Conservation (phyloP, 2,113 vertebrate species). For the Sarotherodon lohbergeri region DNA sequence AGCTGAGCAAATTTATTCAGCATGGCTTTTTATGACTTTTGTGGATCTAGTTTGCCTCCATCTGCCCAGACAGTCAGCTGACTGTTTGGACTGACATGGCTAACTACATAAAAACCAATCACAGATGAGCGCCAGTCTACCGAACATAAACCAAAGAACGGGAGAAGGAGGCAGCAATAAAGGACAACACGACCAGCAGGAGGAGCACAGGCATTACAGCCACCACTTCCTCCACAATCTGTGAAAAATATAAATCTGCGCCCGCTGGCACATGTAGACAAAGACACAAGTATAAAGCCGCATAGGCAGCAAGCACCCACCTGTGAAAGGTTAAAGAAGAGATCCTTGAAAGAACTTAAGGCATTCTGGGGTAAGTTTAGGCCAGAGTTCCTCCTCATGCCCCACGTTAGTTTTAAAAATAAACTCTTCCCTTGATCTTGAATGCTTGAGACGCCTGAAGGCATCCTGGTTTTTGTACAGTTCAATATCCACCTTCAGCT, state of each 20-base stretch:
- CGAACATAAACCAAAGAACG: not conserved
- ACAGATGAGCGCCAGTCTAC: not conserved
- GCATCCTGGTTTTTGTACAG: not conserved
- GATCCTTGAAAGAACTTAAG: not conserved
- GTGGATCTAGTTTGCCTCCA: not conserved
- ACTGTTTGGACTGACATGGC: not conserved
- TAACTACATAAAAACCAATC: not conserved
- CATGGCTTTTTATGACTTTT: not conserved
- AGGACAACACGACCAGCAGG: conserved; percentile 33
- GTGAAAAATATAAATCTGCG: not conserved
- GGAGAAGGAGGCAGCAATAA: not conserved
- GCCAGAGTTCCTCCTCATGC: not conserved
- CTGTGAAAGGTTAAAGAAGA: conserved; percentile 5
- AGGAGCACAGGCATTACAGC: not conserved
- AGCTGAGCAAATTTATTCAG: not conserved
- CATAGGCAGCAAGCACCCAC: not conserved
- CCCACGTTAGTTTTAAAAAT: not conserved
- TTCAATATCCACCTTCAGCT: conserved; percentile 30
- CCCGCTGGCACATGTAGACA: not conserved
- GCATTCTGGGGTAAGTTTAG: not conserved
- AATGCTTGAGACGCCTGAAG: not conserved
- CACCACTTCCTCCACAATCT: not conserved
- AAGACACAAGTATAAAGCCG: not conserved
- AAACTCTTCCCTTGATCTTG: not conserved
- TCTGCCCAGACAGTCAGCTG: not conserved